Percentiles rank a stretch among this genome's conserved stretches.
phyloP scores from a whole-genome alignment of 1,140 invertebrate genomes.

The Bombus waltoni region DNA sequence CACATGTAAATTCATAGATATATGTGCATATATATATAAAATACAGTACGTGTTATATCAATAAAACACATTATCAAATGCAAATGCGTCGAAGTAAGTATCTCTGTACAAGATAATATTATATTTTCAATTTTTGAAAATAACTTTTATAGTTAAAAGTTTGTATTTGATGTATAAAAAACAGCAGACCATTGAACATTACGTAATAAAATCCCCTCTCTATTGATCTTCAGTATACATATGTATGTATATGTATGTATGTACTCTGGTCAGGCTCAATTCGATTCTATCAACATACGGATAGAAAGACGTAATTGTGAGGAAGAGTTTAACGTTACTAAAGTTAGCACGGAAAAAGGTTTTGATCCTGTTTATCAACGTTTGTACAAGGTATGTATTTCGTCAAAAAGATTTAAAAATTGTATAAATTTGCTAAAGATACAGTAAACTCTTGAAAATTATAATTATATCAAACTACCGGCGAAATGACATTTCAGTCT shows the following conservation, averaged over 20 bases:
- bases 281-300: not conserved
- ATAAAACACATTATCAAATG: not conserved
- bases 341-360: not conserved
- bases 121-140: not conserved
- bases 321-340: not conserved
- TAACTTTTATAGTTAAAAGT: not conserved
- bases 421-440: not conserved
- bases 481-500: not conserved
- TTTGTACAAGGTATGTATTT: conserved; percentile 23
- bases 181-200: not conserved
- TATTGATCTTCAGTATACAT: too few species aligned
- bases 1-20: not conserved
- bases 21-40: not conserved
- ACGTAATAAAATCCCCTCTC: not conserved
- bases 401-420: not conserved
- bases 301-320: conserved; percentile 12
- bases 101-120: not conserved
- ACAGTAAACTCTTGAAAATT: not conserved
- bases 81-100: not conserved
- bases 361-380: not conserved
- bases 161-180: not conserved
- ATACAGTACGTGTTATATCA: not conserved
- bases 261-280: not conserved
- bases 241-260: too few species aligned
- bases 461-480: conserved; percentile 3